Evolutionary conservation across 1,140 invertebrate genomes (phyloP).

Genomic region (Chrysomallon squamiferum): DNA sequence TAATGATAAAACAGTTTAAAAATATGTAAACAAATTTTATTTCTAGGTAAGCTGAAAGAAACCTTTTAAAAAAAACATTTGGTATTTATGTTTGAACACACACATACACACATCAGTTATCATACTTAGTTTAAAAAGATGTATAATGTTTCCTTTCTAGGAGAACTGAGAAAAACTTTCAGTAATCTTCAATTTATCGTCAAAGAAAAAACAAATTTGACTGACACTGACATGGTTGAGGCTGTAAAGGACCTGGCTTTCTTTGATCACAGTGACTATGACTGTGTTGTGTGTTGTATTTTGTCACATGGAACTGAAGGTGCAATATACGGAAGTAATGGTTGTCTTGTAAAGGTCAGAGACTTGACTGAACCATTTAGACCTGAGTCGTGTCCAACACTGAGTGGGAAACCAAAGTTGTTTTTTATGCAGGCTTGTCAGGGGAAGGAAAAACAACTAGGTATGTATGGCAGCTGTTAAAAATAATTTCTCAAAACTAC

Average conservation of each 20-base stretch:
- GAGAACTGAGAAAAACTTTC: conserved; percentile 34
- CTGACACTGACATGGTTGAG: conserved; percentile 20
- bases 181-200: conserved; percentile 33
- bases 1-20: not conserved
- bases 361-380: conserved; percentile 50
- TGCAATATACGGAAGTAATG: conserved; percentile 50
- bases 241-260: not conserved
- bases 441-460: conserved; percentile 49
- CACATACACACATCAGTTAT: too few relatives aligned
- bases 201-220: conserved; percentile 14
- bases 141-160: too few relatives aligned
- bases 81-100: too few relatives aligned
- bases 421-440: conserved; percentile 63
- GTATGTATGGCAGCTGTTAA: too few relatives aligned
- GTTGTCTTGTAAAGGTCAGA: conserved; percentile 34
- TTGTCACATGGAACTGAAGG: conserved; percentile 54
- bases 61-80: too few relatives aligned
- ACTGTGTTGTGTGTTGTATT: conserved; percentile 51
- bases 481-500: too few relatives aligned
- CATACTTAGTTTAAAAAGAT: too few relatives aligned
- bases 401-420: conserved; percentile 59
- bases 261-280: conserved; percentile 33
- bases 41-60: too few relatives aligned
- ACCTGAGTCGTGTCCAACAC: conserved; percentile 36
- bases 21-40: conserved; percentile 4